These are phyloP conservation scores for Periparus ater DNA, from an alignment of 2,797 vertebrate species.

Conservation along the genomic window DNA sequence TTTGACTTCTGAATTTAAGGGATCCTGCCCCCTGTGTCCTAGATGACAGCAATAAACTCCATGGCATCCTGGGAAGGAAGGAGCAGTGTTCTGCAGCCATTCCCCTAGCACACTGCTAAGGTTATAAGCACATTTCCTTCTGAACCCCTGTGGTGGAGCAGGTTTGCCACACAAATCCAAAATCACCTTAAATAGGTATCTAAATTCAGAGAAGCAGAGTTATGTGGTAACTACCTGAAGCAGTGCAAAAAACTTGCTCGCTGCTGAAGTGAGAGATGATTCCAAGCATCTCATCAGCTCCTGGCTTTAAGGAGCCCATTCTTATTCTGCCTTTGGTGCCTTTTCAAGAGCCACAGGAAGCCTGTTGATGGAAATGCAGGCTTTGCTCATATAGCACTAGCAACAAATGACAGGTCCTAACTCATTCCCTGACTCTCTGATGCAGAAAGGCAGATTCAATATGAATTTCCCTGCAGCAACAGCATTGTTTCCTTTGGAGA, in stretches of 20 bases:
- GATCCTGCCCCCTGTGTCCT: neutral
- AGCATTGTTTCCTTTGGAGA: neutral
- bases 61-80: neutral
- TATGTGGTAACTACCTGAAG: neutral
- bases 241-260: accelerated
- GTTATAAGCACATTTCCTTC: neutral
- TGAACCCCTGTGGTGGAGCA: neutral
- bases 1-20: neutral
- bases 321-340: neutral
- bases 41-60: neutral
- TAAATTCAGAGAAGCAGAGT: neutral
- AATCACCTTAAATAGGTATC: accelerated
- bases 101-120: neutral
- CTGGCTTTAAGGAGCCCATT: neutral
- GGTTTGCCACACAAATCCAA: neutral
- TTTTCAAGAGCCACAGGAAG: neutral
- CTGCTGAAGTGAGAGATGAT: neutral
- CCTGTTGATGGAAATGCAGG: neutral
- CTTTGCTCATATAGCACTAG: neutral
- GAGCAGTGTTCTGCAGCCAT: neutral
- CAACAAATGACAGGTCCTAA: neutral
- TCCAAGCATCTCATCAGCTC: neutral
- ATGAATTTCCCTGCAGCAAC: neutral
- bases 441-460: neutral
- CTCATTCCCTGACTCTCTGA: neutral